These are phyloP conservation scores for Prorops nasuta DNA, from an alignment of 1,140 invertebrate genomes.

Conservation along the genomic window DNA sequence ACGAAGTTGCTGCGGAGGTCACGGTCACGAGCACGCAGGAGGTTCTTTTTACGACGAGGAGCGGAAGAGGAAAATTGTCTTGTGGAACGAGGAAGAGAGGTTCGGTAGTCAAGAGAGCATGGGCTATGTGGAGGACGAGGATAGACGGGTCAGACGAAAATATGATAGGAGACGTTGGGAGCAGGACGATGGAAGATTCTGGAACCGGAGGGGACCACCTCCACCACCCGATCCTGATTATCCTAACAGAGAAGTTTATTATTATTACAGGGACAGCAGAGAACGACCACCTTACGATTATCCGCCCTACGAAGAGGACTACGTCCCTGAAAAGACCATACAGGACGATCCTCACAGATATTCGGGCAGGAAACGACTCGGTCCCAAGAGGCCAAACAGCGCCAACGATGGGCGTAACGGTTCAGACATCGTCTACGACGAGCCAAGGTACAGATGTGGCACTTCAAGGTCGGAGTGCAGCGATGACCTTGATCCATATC, in stretches of 20 bases:
- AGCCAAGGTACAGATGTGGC: constrained; percentile 40
- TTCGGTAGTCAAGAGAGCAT: constrained; percentile 59
- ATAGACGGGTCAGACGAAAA: constrained; percentile 44
- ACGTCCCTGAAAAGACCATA: constrained; percentile 32
- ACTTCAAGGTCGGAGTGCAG: constrained; percentile 53
- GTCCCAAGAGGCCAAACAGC: constrained; percentile 65
- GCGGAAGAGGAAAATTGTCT: constrained; percentile 40
- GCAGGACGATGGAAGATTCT: constrained; percentile 44
- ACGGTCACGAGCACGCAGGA: constrained; percentile 22
- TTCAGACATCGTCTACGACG: constrained; percentile 41
- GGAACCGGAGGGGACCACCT: constrained; percentile 29
- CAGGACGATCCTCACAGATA: constrained; percentile 42
- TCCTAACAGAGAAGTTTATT: constrained; percentile 35
- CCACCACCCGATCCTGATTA: constrained; percentile 27
- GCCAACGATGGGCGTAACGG: constrained; percentile 54
- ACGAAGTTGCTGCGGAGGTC: constrained; percentile 40
- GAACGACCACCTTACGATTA: constrained; percentile 42
- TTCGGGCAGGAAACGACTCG: constrained; percentile 57
- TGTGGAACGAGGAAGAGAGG: constrained; percentile 54
- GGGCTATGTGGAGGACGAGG: constrained; percentile 51
- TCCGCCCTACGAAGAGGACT: constrained; percentile 40
- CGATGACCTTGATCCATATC: constrained; percentile 50
- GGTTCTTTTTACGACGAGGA: constrained; percentile 48
- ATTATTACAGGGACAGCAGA: constrained; percentile 40
- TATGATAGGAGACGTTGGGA: constrained; percentile 47